Conservation (phyloP, 2,888 invertebrate species). For the Melitaea athalia region DNA sequence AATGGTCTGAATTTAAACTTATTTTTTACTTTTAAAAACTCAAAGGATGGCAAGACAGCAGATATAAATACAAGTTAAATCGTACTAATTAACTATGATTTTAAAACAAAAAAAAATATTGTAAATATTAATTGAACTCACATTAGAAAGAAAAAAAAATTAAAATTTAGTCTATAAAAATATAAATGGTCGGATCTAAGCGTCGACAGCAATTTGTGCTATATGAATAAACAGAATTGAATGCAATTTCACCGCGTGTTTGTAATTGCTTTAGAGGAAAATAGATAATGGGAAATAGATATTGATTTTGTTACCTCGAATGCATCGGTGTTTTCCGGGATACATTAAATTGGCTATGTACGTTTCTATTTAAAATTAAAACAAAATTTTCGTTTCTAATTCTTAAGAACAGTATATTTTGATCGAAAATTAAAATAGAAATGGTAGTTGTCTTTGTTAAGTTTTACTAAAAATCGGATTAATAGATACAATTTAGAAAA, state of each 20-base stretch:
- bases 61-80: too few species aligned
- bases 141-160: background rate
- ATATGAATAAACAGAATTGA: conserved; percentile 26
- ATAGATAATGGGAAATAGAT: conserved; percentile 43
- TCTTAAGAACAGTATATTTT: background rate
- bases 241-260: conserved; percentile 28
- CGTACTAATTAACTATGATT: too few species aligned
- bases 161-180: background rate
- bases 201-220: conserved; percentile 22
- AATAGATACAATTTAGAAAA: too few species aligned
- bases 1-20: too few species aligned
- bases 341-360: conserved; percentile 8
- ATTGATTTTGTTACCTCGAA: conserved; percentile 23
- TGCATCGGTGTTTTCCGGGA: conserved; percentile 15
- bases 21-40: too few species aligned
- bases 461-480: too few species aligned
- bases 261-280: conserved; percentile 33
- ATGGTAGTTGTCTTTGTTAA: too few species aligned
- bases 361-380: conserved; percentile 12
- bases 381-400: background rate
- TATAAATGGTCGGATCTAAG: conserved; percentile 17
- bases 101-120: too few species aligned
- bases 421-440: background rate
- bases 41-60: too few species aligned
- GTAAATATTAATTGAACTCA: background rate